Evolutionary conservation across 2,888 invertebrate genomes (phyloP).

Genomic region (Liopterus haemorrhoidalis): DNA sequence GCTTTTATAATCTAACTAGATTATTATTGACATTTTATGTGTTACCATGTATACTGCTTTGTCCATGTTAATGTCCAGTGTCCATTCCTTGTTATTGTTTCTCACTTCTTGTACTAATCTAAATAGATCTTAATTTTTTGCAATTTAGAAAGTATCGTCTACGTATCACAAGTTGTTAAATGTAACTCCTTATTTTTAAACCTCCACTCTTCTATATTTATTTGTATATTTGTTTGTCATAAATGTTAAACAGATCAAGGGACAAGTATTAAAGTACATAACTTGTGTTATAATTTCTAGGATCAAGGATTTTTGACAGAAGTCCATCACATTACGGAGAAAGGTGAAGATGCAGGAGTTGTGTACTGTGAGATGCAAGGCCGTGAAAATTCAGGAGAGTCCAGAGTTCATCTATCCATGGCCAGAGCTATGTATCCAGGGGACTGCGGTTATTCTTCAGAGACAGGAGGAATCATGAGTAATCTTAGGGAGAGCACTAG

Average conservation of each 20-base stretch:
- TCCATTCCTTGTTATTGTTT: too few species aligned
- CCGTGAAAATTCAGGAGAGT: slow-evolving; percentile 72
- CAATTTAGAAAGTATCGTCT: too few species aligned
- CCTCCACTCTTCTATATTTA: too few species aligned
- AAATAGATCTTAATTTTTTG: too few species aligned
- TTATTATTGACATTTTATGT: too few species aligned
- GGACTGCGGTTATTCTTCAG: slow-evolving; percentile 74
- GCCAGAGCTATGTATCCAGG: slow-evolving; percentile 71
- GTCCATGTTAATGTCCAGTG: too few species aligned
- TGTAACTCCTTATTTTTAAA: too few species aligned
- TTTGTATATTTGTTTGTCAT: too few species aligned
- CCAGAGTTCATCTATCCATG: slow-evolving; percentile 60
- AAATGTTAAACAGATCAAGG: background rate
- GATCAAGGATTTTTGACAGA: slow-evolving; percentile 81
- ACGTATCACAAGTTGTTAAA: too few species aligned
- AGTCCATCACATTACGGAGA: slow-evolving; percentile 84
- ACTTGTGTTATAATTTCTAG: slow-evolving; percentile 41
- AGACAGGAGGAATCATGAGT: slow-evolving; percentile 79
- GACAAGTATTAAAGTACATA: background rate
- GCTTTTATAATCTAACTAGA: too few species aligned
- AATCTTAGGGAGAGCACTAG: slow-evolving; percentile 76
- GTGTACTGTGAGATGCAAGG: slow-evolving; percentile 97
- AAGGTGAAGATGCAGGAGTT: slow-evolving; percentile 86
- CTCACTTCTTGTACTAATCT: too few species aligned
- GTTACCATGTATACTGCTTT: too few species aligned